Evolutionary conservation across 2,113 vertebrate species (phyloP).

Genomic region (Embiotoca jacksoni): DNA sequence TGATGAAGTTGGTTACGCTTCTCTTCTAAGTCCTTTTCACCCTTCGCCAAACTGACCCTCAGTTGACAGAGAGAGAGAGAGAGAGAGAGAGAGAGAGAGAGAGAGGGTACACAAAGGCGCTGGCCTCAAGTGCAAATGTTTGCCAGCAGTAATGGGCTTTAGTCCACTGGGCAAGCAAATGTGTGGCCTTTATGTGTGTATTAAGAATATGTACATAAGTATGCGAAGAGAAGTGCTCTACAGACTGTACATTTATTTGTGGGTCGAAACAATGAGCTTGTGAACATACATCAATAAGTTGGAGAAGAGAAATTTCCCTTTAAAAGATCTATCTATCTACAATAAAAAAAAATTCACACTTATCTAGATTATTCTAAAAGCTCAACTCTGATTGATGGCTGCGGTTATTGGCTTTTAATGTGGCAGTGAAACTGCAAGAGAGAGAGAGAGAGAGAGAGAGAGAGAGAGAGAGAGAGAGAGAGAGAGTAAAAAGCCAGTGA

Average conservation of each 20-base stretch:
- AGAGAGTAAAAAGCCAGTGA: constrained; percentile 46
- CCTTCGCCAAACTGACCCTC: constrained; percentile 57
- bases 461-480: constrained; percentile 20
- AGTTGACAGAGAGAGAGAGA: constrained; percentile 59
- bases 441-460: constrained; percentile 24
- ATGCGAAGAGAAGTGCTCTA: constrained; percentile 5
- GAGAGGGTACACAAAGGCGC: constrained; percentile 62
- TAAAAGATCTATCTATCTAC: constrained; percentile 28
- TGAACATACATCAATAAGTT: not conserved
- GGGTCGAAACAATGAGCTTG: not conserved
- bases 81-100: constrained; percentile 54
- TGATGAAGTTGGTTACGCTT: constrained; percentile 55
- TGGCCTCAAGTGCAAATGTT: constrained; percentile 70
- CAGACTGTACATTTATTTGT: not conserved
- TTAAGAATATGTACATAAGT: constrained; percentile 33
- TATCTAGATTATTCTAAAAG: constrained; percentile 45
- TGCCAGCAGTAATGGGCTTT: constrained; percentile 66
- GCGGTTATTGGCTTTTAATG: constrained; percentile 55
- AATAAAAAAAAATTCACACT: constrained; percentile 20
- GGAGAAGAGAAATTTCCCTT: not conserved
- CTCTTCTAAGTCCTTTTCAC: constrained; percentile 58
- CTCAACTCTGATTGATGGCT: constrained; percentile 39
- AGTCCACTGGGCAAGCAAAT: constrained; percentile 47
- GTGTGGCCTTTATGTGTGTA: constrained; percentile 20
- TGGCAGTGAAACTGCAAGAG: constrained; percentile 25